A percentile compares a stretch with the other conserved stretches of the same genome.
These are phyloP conservation scores for Pseudococcus jackbeardsleyi DNA, from an alignment of 2,888 invertebrate genomes.

Conservation along the genomic window DNA sequence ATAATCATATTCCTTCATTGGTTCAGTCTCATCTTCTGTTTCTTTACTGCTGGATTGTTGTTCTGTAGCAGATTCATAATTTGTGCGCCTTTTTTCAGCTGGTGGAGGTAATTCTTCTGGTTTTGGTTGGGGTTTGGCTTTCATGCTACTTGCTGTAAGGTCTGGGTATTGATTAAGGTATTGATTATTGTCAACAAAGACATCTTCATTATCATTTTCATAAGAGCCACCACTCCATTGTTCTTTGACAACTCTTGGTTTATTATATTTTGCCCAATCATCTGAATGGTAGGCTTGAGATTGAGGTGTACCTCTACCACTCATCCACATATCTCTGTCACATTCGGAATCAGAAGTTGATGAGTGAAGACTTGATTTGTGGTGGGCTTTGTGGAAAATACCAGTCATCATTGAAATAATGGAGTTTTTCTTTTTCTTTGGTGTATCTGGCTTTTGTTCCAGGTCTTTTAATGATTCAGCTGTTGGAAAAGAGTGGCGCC, in stretches of 20 bases:
- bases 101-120: not conserved
- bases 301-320: not conserved
- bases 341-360: conserved; percentile 52
- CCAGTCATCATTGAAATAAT: conserved; percentile 88
- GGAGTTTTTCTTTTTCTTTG: conserved; percentile 81
- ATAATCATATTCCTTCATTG: conserved; percentile 38
- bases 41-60: conserved; percentile 34
- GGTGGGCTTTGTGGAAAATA: conserved; percentile 82
- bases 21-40: conserved; percentile 23
- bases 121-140: not conserved
- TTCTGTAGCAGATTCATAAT: not conserved
- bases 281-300: not conserved
- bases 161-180: conserved; percentile 54
- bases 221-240: not conserved
- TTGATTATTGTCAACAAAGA: conserved; percentile 48
- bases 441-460: conserved; percentile 67
- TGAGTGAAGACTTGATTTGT: conserved; percentile 42
- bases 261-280: not conserved
- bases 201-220: conserved; percentile 53
- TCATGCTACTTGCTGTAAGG: conserved; percentile 22
- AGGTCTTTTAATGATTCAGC: conserved; percentile 70
- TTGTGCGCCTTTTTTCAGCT: conserved; percentile 5
- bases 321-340: conserved; percentile 36
- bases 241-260: not conserved
- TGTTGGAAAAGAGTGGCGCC: conserved; percentile 85